Evolutionary conservation across 1,140 invertebrate genomes (phyloP), one percentile per base, ranked within the genome.

Genomic region (Aphaenogaster floridana): DNA sequence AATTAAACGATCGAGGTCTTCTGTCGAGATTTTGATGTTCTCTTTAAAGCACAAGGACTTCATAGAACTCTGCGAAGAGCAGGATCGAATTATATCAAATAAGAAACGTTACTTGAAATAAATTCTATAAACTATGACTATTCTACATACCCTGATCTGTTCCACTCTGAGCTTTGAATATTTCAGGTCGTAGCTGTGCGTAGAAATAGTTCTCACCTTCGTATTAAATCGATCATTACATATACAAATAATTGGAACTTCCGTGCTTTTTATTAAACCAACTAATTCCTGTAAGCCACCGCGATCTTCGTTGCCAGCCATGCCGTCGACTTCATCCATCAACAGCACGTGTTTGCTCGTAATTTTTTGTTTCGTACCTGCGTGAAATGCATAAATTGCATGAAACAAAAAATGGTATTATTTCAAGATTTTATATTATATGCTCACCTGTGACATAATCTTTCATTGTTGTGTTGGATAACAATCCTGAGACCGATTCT

Each of bases 311-410:
- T 99, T 99, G 15, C 99, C 99, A 13, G 99, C 98, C 99, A 99
- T 99, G 15, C 99, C 99, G 94, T 99, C 99, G 0, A 99, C 99
- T 97, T 99, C 99, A 93, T 99, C 99, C 99, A 99, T 99, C 15
- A 99, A 96, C 0, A 99, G 94, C 39, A 99, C 98, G 93, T 99
- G 98, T 89, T 98, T 98, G 59, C 96, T 96, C 34, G 92, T 89
- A 48, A 91, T 84, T 78, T 93, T 94, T 63, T 78, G 39, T 79
- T 92, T 88, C 6, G 68, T 87, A 36, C 77, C 93, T 92, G 5
- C 39, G 28, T 28, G 28, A 28, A 86, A 83, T 45, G 52, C 50
- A 71, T 34, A 28, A 28, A 39, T 13, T 52, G n/a, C 0, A 17
- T 45, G 6, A 57, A 48, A 21, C 2, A 13, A 21, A 61, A 77